Base-by-base conservation (phyloP, 2,113 vertebrate species). In the Maccullochella peelii region DNA sequence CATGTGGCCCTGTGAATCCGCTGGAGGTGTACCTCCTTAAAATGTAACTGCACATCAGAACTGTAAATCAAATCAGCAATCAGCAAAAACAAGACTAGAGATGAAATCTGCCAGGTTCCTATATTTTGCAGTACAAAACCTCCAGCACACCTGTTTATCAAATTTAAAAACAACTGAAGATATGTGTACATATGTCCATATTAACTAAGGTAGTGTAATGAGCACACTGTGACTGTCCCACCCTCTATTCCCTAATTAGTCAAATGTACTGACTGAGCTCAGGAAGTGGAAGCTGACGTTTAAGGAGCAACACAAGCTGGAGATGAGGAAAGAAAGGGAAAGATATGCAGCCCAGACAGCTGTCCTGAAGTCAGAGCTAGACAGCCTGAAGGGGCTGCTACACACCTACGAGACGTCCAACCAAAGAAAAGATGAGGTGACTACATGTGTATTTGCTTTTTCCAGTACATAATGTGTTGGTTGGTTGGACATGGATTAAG, bases 381-480 rank as follows among this genome's bases (percentile, higher is more conserved):
- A 92, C 65, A 92, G 94, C 79, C 88, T 99, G 63, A 97, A 97
- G 92, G 96, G 96, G 54, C 92, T 99, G 57, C 94, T 99, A 1
- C 94, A 90, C 59, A 94, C 97, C 38, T 98, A 97, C 0, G 97
- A 99, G 92, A 94, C 95, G 4, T 98, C 97, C 66, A 88, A 95
- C 87, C 93, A 96, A 72, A 97, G 97, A 76, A 99, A 99, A 93
- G 98, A 99, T 72, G 97, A 99, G 97, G 98, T 99, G 86, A 83
- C 68, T 59, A 8, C 25, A 62, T 27, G 12, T 52, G n/a, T 49
- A 14, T 73, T 80, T 82, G 12, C 33, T 79, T 65, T 49, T 18
- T 65, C 9, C 7, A 58, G 15, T 25, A 44, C 15, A 40, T n/a
- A 8, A 8, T 77, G n/a, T 70, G 16, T 33, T 44, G 2, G 14